Conservation (phyloP, 53 echinoderm and acorn worm species). For the Pentamera pediparva region DNA sequence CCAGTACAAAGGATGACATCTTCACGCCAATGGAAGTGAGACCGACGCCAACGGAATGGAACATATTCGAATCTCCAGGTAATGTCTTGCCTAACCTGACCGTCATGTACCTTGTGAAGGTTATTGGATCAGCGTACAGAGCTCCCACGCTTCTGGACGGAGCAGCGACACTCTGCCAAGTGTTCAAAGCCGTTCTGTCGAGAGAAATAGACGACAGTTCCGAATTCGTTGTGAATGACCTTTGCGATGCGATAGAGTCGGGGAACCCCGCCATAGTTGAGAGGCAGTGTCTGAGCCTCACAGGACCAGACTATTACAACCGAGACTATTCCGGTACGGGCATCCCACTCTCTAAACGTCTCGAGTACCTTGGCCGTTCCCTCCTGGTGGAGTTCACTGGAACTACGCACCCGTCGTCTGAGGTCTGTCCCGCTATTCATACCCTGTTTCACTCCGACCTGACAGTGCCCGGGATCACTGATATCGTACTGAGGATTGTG, state of each 20-base stretch:
- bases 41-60: neutral
- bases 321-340: constrained; percentile 28
- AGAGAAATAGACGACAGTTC: neutral
- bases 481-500: constrained; percentile 5
- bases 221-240: neutral
- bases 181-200: constrained; percentile 3
- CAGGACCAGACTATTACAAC: constrained; percentile 42
- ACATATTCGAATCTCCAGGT: constrained; percentile 7
- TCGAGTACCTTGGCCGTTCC: constrained; percentile 2
- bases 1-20: neutral
- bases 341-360: constrained; percentile 29
- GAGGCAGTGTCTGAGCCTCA: neutral
- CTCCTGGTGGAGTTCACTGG: constrained; percentile 27
- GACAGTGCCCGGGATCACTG: neutral
- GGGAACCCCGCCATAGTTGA: neutral
- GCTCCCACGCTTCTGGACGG: constrained; percentile 19
- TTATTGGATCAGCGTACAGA: constrained; percentile 12
- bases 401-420: constrained; percentile 4
- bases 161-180: constrained; percentile 15
- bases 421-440: constrained; percentile 43
- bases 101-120: neutral
- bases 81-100: constrained; percentile 30
- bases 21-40: neutral
- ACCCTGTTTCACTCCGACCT: constrained; percentile 28
- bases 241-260: neutral